Evolutionary conservation across 2,113 vertebrate genomes (phyloP).

Genomic region (Myotis davidii): DNA sequence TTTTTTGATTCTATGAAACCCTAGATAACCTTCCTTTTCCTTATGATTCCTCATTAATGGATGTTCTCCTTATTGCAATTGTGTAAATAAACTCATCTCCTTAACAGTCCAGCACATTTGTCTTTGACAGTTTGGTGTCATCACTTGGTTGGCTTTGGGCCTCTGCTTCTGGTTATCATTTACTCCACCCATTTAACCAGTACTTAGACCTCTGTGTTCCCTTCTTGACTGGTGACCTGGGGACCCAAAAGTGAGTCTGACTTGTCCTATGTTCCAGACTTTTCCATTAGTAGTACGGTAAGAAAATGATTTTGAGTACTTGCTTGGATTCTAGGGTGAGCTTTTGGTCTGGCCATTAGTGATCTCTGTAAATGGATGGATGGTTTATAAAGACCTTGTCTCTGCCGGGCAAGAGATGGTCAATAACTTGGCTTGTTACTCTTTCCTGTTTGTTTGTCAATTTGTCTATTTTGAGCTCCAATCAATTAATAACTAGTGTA

Average conservation of each 20-base stretch:
- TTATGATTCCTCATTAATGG: background rate
- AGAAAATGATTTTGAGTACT: background rate
- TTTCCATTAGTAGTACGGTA: background rate
- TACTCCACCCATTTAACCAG: background rate
- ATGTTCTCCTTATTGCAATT: background rate
- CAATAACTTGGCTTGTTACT: background rate
- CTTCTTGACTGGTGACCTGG: background rate
- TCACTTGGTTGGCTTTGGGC: background rate
- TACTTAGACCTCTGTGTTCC: background rate
- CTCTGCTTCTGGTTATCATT: background rate
- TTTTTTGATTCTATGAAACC: background rate
- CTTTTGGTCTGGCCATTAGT: background rate
- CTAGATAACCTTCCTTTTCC: background rate
- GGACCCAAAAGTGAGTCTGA: background rate
- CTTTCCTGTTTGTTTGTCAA: background rate
- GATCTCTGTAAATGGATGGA: background rate
- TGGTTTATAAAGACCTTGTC: background rate
- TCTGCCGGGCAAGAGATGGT: background rate
- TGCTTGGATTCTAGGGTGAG: background rate
- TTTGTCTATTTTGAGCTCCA: background rate
- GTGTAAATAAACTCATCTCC: background rate
- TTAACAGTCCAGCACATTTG: background rate
- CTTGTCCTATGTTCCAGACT: background rate
- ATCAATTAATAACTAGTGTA: background rate
- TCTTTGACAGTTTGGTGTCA: background rate